phyloP scores from a whole-genome alignment of 1,140 invertebrate species.

The Araneus ventricosus region DNA sequence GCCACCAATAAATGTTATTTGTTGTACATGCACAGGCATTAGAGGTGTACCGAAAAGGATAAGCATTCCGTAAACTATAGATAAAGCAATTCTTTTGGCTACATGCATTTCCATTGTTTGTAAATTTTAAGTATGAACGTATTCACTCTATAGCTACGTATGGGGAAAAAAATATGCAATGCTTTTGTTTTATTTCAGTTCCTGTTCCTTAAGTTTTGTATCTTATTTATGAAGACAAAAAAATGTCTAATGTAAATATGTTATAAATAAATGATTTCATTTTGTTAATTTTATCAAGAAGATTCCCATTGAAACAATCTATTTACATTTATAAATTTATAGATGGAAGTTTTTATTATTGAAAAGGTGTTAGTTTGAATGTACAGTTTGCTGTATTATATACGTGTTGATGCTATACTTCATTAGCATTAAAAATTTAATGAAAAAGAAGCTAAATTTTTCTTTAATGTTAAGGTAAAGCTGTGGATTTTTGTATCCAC shows the following conservation, averaged over 20 bases:
- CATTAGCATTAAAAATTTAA: constrained; percentile 43
- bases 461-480: constrained; percentile 17
- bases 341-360: constrained; percentile 47
- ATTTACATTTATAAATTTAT: constrained; percentile 45
- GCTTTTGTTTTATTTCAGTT: constrained; percentile 26
- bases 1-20: constrained; percentile 69
- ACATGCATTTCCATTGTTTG: constrained; percentile 61
- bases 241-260: constrained; percentile 62
- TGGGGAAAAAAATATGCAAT: neutral
- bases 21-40: constrained; percentile 68
- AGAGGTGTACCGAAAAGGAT: constrained; percentile 60
- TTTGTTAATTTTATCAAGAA: constrained; percentile 29
- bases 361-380: constrained; percentile 63
- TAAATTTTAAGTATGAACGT: constrained; percentile 35
- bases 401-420: constrained; percentile 62
- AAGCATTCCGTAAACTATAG: constrained; percentile 60
- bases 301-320: constrained; percentile 40
- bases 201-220: constrained; percentile 34
- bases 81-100: constrained; percentile 41
- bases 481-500: constrained; percentile 29
- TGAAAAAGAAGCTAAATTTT: constrained; percentile 30
- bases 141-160: constrained; percentile 36
- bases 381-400: constrained; percentile 72
- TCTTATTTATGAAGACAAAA: neutral
- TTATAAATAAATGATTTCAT: constrained; percentile 36